These are phyloP conservation scores for Tholera decimalis DNA, from an alignment of 2,888 invertebrate species.

Conservation along the genomic window DNA sequence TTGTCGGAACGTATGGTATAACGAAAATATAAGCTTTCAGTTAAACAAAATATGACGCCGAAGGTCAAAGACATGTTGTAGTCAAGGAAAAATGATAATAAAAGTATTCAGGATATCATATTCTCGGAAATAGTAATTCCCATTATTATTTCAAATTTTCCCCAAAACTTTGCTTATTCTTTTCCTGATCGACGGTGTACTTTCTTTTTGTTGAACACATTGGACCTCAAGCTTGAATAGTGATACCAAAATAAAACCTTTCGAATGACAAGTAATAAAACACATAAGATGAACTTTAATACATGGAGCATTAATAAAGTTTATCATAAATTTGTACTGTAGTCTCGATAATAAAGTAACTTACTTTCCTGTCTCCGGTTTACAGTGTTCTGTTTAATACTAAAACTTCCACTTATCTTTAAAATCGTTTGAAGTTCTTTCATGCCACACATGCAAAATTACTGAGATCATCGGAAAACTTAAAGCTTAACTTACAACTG, in stretches of 20 bases:
- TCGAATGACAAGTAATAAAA: slow-evolving; percentile 8
- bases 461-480: too few relatives aligned
- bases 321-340: background rate
- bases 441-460: too few relatives aligned
- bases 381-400: too few relatives aligned
- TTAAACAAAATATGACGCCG: slow-evolving; percentile 12
- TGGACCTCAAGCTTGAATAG: slow-evolving; percentile 13
- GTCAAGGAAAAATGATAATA: slow-evolving; percentile 19
- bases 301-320: background rate
- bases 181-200: slow-evolving; percentile 1
- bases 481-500: too few relatives aligned
- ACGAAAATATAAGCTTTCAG: slow-evolving; percentile 3
- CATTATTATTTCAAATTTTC: too few relatives aligned
- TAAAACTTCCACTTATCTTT: too few relatives aligned
- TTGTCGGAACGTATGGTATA: background rate
- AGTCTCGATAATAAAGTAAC: background rate
- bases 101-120: too few relatives aligned
- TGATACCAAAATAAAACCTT: slow-evolving; percentile 1
- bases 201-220: slow-evolving; percentile 7
- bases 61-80: slow-evolving; percentile 9
- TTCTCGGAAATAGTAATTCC: too few relatives aligned
- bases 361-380: too few relatives aligned
- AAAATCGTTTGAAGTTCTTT: too few relatives aligned
- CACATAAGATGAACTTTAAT: background rate
- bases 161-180: background rate